These are phyloP conservation scores for Cyprinodon diabolis DNA, from an alignment of 2,797 vertebrate genomes.

Conservation along the genomic window DNA sequence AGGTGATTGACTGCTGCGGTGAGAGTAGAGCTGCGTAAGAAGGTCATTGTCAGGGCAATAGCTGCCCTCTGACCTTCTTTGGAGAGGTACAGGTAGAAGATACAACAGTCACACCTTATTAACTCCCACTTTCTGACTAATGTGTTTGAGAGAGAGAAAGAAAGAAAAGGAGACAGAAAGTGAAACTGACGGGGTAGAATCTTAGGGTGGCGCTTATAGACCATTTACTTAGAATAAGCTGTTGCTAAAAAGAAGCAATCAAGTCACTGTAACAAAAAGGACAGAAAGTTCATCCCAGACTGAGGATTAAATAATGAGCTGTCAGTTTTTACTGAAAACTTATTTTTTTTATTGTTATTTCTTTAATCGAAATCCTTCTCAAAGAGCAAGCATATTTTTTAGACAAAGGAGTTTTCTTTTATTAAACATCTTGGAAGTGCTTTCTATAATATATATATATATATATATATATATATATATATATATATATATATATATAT, in stretches of 20 bases:
- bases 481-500: no score
- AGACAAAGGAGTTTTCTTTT: constrained; percentile 22
- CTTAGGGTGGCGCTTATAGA: constrained; percentile 23
- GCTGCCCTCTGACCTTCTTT: constrained; percentile 46
- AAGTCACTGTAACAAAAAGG: constrained; percentile 20
- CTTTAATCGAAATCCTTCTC: neutral
- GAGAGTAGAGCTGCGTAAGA: constrained; percentile 23
- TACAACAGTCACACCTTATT: constrained; percentile 29
- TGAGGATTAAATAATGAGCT: constrained; percentile 15
- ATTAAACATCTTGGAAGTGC: neutral
- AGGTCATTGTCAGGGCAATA: constrained; percentile 2
- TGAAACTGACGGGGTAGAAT: neutral
- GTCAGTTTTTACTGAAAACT: constrained; percentile 20
- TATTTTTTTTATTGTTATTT: constrained; percentile 9
- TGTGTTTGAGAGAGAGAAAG: constrained; percentile 10
- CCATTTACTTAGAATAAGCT: constrained; percentile 44
- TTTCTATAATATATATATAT: constrained; percentile 8
- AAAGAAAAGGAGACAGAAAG: neutral
- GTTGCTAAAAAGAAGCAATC: constrained; percentile 16
- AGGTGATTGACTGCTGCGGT: constrained; percentile 3
- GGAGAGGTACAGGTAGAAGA: constrained; percentile 57
- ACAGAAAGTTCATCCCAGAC: constrained; percentile 19
- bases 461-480: no score
- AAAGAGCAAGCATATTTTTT: constrained; percentile 6
- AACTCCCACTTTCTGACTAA: neutral